Conservation (phyloP, 2,113 vertebrate genomes). For the Seriola rivoliana region DNA sequence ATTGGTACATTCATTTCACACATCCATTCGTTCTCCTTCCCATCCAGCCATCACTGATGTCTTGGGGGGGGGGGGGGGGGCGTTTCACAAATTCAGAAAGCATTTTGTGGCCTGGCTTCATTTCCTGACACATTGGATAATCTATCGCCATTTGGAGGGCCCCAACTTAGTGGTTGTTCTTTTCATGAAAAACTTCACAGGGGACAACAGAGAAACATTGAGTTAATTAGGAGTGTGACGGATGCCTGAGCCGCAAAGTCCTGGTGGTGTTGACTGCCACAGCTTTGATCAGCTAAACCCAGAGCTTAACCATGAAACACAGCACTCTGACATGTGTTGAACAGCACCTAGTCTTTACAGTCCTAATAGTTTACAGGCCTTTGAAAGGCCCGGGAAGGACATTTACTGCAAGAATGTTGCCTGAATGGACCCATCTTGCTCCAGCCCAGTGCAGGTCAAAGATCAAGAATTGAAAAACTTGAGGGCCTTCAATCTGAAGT, state of each 20-base stretch:
- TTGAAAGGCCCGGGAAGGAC: conserved; percentile 14
- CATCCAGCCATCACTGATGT: conserved; percentile 27
- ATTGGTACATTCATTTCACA: conserved; percentile 4
- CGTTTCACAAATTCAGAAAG: conserved; percentile 60
- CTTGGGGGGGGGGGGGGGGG: conserved; percentile 59
- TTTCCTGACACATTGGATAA: conserved; percentile 77
- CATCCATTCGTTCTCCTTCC: conserved; percentile 34
- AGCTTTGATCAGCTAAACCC: conserved; percentile 82
- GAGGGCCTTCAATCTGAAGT: conserved; percentile 22
- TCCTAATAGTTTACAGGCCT: conserved; percentile 70
- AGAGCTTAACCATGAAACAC: conserved; percentile 78
- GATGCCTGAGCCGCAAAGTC: conserved; percentile 76
- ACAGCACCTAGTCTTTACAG: conserved; percentile 72
- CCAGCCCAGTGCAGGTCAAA: conserved; percentile 24
- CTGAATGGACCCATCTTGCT: conserved; percentile 31
- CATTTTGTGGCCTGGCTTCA: conserved; percentile 68
- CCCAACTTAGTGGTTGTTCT: conserved; percentile 65
- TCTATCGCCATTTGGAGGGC: conserved; percentile 67
- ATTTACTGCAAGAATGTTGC: conserved; percentile 50
- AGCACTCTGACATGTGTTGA: conserved; percentile 78
- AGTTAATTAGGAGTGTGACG: conserved; percentile 81
- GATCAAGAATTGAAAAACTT: conserved; percentile 37
- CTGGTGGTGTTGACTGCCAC: conserved; percentile 71
- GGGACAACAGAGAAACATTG: conserved; percentile 75
- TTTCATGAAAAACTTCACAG: conserved; percentile 74